Percentiles rank a stretch among this genome's conserved stretches.
Conservation (phyloP, 2,113 vertebrate species). For the Cheilinus undulatus region DNA sequence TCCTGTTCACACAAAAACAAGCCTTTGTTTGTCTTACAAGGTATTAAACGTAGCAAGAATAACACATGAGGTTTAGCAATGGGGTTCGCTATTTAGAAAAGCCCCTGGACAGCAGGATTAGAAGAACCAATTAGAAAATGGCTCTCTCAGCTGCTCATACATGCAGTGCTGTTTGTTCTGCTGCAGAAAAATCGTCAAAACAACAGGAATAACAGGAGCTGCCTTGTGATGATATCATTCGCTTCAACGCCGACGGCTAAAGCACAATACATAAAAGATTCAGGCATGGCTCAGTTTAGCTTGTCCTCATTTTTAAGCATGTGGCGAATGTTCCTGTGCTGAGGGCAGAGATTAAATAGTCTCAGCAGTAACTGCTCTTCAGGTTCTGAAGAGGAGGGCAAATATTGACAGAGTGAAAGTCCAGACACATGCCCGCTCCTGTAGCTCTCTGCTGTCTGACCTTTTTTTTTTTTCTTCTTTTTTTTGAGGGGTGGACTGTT, state of each 20-base stretch:
- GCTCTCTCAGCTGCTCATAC: neutral
- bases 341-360: constrained; percentile 51
- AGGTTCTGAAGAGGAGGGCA: constrained; percentile 30
- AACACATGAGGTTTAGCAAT: constrained; percentile 9
- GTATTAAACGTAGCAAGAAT: constrained; percentile 7
- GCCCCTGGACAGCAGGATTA: constrained; percentile 50
- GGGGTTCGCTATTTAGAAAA: constrained; percentile 33
- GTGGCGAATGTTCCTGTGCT: constrained; percentile 20
- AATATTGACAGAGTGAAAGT: constrained; percentile 77
- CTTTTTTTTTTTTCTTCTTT: neutral
- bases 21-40: constrained; percentile 36
- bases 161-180: constrained; percentile 25
- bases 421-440: constrained; percentile 21
- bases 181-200: neutral
- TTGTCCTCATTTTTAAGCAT: constrained; percentile 4
- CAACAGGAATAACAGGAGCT: neutral
- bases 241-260: constrained; percentile 10
- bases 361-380: constrained; percentile 13
- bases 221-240: constrained; percentile 42
- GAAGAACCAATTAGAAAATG: constrained; percentile 49
- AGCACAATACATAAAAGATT: constrained; percentile 28
- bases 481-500: neutral
- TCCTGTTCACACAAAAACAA: constrained; percentile 24
- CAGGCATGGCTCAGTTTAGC: neutral
- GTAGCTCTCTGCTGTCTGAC: constrained; percentile 22